Percentiles rank a stretch among this genome's conserved stretches.
phyloP scores from a whole-genome alignment of 1,140 invertebrate species.

The Thrips palmi region DNA sequence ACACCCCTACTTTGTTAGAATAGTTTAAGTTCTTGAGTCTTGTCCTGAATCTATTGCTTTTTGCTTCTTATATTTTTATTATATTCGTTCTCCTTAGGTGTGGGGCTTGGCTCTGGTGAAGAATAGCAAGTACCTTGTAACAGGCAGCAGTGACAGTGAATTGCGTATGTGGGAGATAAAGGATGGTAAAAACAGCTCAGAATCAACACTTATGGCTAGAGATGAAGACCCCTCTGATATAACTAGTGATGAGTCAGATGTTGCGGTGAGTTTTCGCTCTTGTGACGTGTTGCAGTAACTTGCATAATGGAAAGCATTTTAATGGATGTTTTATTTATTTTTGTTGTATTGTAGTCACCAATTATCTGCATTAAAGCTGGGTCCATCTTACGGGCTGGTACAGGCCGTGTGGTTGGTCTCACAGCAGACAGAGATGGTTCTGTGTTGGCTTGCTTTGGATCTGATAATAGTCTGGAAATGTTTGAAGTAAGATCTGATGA shows the following conservation, averaged over 20 bases:
- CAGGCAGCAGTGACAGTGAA: slow-evolving; percentile 68
- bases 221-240: slow-evolving; percentile 29
- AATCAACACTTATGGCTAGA: slow-evolving; percentile 16
- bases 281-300: background rate
- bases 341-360: slow-evolving; percentile 28
- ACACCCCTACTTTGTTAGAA: slow-evolving; percentile 1
- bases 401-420: slow-evolving; percentile 51
- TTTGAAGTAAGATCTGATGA: slow-evolving; percentile 61
- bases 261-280: slow-evolving; percentile 21
- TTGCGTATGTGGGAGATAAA: slow-evolving; percentile 63
- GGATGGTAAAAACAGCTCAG: too few relatives aligned
- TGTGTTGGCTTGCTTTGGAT: slow-evolving; percentile 66
- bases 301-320: slow-evolving; percentile 5
- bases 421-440: slow-evolving; percentile 40
- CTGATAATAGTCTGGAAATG: slow-evolving; percentile 60
- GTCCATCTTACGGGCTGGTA: slow-evolving; percentile 51
- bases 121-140: slow-evolving; percentile 63
- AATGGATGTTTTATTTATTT: slow-evolving; percentile 11
- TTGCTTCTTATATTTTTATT: slow-evolving; percentile 12
- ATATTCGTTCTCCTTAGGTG: slow-evolving; percentile 34
- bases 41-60: slow-evolving; percentile 6
- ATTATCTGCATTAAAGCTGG: slow-evolving; percentile 54
- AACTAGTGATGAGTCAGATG: slow-evolving; percentile 37
- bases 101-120: slow-evolving; percentile 68
- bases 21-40: background rate